These are phyloP conservation scores for Oceanodroma leucorhoa DNA, from an alignment of 2,797 vertebrate species.

Conservation along the genomic window DNA sequence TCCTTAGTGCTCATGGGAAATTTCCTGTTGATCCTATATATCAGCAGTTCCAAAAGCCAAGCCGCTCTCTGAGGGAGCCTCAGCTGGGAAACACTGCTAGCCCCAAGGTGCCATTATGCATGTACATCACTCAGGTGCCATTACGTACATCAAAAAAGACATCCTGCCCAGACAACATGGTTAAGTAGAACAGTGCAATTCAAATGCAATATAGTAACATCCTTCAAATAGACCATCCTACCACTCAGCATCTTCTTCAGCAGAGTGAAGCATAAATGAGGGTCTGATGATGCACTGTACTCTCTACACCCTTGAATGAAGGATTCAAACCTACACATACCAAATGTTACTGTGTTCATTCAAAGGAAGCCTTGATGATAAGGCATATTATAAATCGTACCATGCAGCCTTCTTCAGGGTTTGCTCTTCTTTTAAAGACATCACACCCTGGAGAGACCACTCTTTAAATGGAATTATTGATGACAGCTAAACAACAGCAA, in stretches of 20 bases:
- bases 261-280: neutral
- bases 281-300: neutral
- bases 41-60: neutral
- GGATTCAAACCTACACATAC: neutral
- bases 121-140: neutral
- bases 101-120: neutral
- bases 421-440: neutral
- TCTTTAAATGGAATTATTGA: neutral
- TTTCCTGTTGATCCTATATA: neutral
- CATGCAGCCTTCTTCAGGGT: neutral
- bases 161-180: neutral
- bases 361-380: neutral
- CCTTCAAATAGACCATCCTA: neutral
- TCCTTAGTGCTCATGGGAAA: neutral
- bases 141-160: neutral
- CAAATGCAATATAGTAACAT: neutral
- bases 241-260: neutral
- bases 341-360: neutral
- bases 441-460: neutral
- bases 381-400: neutral
- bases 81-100: neutral
- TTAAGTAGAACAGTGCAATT: neutral
- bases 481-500: neutral
- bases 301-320: neutral
- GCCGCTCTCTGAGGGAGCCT: neutral